Conservation (phyloP, 1,140 invertebrate species). For the Drosophila sucinea region DNA sequence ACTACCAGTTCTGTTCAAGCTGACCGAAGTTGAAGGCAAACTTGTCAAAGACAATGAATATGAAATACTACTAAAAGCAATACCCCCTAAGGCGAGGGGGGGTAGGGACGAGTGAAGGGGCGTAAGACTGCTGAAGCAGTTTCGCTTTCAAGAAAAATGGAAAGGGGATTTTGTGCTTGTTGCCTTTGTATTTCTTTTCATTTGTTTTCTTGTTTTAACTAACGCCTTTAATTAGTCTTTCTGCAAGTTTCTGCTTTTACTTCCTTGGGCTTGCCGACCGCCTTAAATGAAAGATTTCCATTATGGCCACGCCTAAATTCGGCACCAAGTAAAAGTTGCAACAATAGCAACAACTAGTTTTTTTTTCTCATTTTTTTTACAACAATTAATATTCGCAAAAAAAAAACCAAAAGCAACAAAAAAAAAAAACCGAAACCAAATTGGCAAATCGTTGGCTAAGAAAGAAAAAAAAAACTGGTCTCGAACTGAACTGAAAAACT, state of each 20-base stretch:
- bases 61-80: constrained; percentile 14
- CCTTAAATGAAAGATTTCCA: constrained; percentile 52
- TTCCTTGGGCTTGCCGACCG: constrained; percentile 49
- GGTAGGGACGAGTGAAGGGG: constrained; percentile 13
- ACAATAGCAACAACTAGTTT: constrained; percentile 72
- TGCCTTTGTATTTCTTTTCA: background rate
- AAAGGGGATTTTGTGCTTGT: constrained; percentile 4
- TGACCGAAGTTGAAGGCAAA: constrained; percentile 78
- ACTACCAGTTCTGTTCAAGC: constrained; percentile 59
- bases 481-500: constrained; percentile 65
- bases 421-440: constrained; percentile 47
- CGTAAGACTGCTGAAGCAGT: constrained; percentile 22
- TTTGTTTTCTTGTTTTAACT: constrained; percentile 5
- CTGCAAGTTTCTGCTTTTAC: constrained; percentile 55
- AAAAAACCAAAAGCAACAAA: constrained; percentile 39
- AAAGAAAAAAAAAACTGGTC: constrained; percentile 60
- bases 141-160: constrained; percentile 39
- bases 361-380: constrained; percentile 67
- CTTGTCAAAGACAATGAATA: constrained; percentile 78
- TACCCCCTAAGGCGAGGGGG: background rate
- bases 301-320: constrained; percentile 74
- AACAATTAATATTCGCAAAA: constrained; percentile 73
- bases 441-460: constrained; percentile 72
- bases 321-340: constrained; percentile 72
- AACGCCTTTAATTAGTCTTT: constrained; percentile 24